Evolutionary conservation across 2,888 invertebrate species (phyloP), one percentile per base, ranked within the genome.

Genomic region (Eutolmus rufibarbis): DNA sequence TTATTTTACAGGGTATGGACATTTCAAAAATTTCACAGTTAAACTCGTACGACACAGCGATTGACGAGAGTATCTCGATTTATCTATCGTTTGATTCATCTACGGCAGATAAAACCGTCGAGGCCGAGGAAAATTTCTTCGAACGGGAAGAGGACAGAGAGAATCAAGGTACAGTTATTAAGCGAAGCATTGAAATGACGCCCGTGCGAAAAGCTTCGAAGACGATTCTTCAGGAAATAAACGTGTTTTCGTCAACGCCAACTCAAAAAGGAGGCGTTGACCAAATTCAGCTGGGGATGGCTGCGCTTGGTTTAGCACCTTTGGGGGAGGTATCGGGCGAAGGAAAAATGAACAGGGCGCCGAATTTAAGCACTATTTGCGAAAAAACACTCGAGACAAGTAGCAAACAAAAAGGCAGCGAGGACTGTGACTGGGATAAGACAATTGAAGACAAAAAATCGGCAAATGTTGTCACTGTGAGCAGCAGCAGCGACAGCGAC

Each of bases 221-320:
- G 37, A 43, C 14, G n/a, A 84, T 84, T 19, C 37, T 66, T 8
- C 46, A 81, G 14, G 66, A 84, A 66, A 34, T 66, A 14, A 57
- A 84, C 9, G n/a, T 66, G 40, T 84, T 34, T 43, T 84, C 84
- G n/a, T 84, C 84, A 2, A 84, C 84, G 2, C 84, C 84, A 34
- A 51, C 81, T 23, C 46, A 37, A 14, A 56, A 81, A 31, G 34
- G 8, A 51, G 16, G 16, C 16, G 8, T 81, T 46, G 51, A 78
- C 2, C 40, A 78, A 78, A 78, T 78, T 16, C 40, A 78, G 23
- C 14, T 43, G 19, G 78, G 46, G 4, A 40, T 78, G 78, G 23
- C 56, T 9, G 34, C 28, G 28, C 31, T 81, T 5, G 81, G 81
- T 16, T 4, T 81, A 19, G 56, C 81, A 14, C 81, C 81, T 51